These are phyloP conservation scores for Stenichneumon culpator DNA, from an alignment of 2,888 invertebrate genomes.

Conservation along the genomic window DNA sequence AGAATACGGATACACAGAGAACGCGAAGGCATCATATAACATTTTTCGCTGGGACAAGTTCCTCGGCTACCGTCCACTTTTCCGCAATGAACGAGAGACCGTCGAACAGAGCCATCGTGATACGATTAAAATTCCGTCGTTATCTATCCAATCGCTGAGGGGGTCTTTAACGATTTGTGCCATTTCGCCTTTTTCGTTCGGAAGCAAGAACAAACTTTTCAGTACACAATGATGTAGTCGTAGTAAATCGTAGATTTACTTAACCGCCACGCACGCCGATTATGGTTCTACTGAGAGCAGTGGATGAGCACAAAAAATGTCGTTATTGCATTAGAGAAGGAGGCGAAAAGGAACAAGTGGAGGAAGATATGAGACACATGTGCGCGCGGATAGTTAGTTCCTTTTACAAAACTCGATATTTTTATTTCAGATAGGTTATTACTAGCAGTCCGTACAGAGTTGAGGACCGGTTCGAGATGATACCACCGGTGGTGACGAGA, in stretches of 20 bases:
- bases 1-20: conserved; percentile 25
- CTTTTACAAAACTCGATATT: conserved; percentile 5
- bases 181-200: conserved; percentile 35
- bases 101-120: conserved; percentile 28
- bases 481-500: conserved; percentile 23
- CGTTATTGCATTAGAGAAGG: conserved; percentile 33
- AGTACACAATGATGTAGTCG: neutral
- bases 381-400: neutral
- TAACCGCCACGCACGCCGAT: conserved; percentile 1
- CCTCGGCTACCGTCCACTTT: conserved; percentile 17
- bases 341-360: conserved; percentile 7
- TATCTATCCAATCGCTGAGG: conserved; percentile 23
- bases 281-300: conserved; percentile 7
- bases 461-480: conserved; percentile 25
- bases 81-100: conserved; percentile 47
- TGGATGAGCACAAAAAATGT: conserved; percentile 10
- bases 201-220: neutral
- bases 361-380: neutral
- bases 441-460: neutral
- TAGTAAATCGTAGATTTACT: neutral
- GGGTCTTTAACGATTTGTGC: conserved; percentile 36
- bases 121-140: conserved; percentile 42
- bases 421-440: conserved; percentile 18
- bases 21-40: neutral
- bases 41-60: conserved; percentile 3